A percentile compares a stretch with the other conserved stretches of the same genome.
Evolutionary conservation across 2,888 invertebrate species (phyloP).

Genomic region (Calameuta idolon): DNA sequence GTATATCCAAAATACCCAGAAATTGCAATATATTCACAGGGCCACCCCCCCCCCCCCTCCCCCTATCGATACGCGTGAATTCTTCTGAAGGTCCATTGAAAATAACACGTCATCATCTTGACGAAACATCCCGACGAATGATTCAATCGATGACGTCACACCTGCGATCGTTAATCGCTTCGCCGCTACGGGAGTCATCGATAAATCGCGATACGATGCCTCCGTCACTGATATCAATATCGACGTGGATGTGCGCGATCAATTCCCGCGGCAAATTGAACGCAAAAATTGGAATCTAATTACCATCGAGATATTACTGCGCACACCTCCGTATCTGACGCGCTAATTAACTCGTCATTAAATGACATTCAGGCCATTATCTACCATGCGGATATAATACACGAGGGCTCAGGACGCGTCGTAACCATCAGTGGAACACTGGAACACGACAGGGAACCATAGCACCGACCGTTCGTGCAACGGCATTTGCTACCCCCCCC

Average conservation of each 20-base stretch:
- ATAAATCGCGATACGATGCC: background rate
- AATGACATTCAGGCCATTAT: slow-evolving; percentile 4
- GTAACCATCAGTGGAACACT: background rate
- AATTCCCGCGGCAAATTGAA: background rate
- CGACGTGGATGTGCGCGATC: background rate
- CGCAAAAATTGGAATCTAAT: background rate
- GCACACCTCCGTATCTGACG: background rate
- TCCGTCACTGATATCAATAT: background rate
- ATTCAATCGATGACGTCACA: background rate
- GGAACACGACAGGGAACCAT: background rate
- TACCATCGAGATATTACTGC: background rate
- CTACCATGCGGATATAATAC: background rate
- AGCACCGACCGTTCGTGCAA: background rate
- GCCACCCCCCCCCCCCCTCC: too few species aligned
- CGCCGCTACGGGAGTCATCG: background rate
- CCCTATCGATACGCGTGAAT: background rate
- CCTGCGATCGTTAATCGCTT: background rate
- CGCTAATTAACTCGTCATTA: slow-evolving; percentile 8
- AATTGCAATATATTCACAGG: background rate
- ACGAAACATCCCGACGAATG: background rate
- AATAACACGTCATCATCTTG: background rate
- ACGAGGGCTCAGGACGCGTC: background rate
- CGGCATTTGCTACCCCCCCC: background rate
- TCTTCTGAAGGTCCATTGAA: background rate
- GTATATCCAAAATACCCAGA: background rate